phyloP scores from a whole-genome alignment of 2,113 vertebrate genomes.

The Gracilinanus agilis region DNA sequence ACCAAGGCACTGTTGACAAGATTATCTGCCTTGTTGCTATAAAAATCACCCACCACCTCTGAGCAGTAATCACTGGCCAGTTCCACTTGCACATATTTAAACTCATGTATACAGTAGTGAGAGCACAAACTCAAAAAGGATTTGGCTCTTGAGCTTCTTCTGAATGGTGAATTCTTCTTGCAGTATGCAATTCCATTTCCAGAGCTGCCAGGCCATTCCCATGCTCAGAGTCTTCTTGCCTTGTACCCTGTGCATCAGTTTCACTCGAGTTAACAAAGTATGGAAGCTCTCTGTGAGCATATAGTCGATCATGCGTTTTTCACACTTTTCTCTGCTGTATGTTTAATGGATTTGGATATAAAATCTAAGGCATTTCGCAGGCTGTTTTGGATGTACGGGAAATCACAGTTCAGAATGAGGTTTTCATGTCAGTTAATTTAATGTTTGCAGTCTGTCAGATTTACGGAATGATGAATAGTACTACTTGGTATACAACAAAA shows the following conservation, averaged over 20 bases:
- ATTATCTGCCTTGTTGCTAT: not conserved
- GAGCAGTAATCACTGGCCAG: constrained; percentile 6
- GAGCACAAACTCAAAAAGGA: constrained; percentile 35
- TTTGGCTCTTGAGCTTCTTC: constrained; percentile 1
- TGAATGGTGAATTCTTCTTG: constrained; percentile 40
- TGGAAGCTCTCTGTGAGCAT: constrained; percentile 62
- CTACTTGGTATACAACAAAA: constrained; percentile 55
- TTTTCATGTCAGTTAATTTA: constrained; percentile 78
- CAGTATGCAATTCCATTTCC: constrained; percentile 37
- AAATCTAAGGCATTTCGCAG: constrained; percentile 75
- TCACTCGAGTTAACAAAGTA: constrained; percentile 66
- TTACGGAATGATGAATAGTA: constrained; percentile 66
- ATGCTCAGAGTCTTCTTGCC: constrained; percentile 40
- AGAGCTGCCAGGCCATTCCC: not conserved
- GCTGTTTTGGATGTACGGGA: constrained; percentile 71
- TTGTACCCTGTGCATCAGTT: constrained; percentile 61
- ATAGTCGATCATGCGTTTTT: constrained; percentile 54
- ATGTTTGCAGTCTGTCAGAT: constrained; percentile 74
- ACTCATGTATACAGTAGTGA: constrained; percentile 31
- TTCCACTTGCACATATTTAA: not conserved
- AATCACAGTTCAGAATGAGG: constrained; percentile 66
- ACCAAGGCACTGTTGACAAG: not conserved
- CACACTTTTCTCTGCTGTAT: constrained; percentile 30
- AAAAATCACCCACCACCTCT: not conserved
- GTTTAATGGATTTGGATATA: constrained; percentile 76